Conservation (phyloP, 2,797 vertebrate species). For the Ciconia nigra region DNA sequence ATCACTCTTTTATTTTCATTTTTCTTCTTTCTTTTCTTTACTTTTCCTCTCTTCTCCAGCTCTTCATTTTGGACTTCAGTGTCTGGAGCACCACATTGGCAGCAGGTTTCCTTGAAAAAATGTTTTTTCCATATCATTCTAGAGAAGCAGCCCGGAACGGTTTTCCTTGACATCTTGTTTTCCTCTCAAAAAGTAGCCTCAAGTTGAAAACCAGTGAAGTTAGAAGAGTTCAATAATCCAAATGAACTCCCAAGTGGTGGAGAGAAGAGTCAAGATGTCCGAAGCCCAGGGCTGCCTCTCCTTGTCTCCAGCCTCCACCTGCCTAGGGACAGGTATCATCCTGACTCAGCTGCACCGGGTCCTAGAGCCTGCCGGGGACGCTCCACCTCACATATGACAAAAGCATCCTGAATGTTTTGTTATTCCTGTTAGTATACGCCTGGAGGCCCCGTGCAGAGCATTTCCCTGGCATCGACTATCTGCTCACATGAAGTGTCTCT, state of each 20-base stretch:
- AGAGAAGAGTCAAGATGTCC: not conserved
- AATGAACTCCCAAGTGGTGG: not conserved
- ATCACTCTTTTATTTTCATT: constrained; percentile 79
- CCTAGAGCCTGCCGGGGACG: constrained; percentile 56
- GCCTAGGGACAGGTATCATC: constrained; percentile 50
- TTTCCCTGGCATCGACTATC: not conserved
- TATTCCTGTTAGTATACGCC: not conserved
- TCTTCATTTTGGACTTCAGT: constrained; percentile 51
- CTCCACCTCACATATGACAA: not conserved
- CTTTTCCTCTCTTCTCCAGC: constrained; percentile 72
- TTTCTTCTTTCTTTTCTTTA: constrained; percentile 70
- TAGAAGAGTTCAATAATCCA: not conserved
- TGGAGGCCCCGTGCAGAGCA: not conserved
- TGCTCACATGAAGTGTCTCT: not conserved
- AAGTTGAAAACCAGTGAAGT: not conserved
- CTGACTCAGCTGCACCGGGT: constrained; percentile 46
- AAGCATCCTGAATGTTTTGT: not conserved
- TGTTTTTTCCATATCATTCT: constrained; percentile 12
- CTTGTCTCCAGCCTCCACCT: constrained; percentile 45
- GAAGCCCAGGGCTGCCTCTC: constrained; percentile 10
- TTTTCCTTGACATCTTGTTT: constrained; percentile 53
- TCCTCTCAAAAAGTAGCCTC: not conserved
- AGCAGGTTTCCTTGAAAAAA: constrained; percentile 63
- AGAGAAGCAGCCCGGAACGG: constrained; percentile 12
- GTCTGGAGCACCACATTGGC: constrained; percentile 41